Conservation (phyloP, 1,140 invertebrate species). For the Eupristina koningsbergeri region DNA sequence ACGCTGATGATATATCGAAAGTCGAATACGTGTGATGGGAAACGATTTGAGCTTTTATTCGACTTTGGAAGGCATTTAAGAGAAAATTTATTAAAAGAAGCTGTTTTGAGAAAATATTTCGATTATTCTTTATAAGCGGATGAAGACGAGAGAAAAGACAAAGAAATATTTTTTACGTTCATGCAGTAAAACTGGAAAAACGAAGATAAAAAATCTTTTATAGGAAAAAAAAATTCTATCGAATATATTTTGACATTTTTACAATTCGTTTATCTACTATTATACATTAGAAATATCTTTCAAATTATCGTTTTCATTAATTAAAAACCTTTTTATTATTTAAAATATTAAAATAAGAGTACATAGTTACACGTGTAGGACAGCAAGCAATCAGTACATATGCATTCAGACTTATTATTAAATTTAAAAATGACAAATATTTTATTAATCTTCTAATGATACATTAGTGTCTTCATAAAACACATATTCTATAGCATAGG, state of each 20-base stretch:
- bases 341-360: too few species aligned
- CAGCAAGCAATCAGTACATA: too few species aligned
- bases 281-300: too few species aligned
- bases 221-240: background rate
- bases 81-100: conserved; percentile 7
- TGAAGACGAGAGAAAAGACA: background rate
- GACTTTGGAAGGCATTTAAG: background rate
- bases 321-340: too few species aligned
- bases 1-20: conserved; percentile 38
- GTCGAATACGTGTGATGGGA: background rate
- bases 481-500: too few species aligned
- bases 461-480: too few species aligned
- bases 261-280: too few species aligned
- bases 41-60: background rate
- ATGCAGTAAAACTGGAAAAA: background rate
- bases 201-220: background rate
- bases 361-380: too few species aligned
- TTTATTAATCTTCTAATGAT: too few species aligned
- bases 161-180: background rate
- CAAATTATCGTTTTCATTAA: too few species aligned
- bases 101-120: conserved; percentile 11
- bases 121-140: background rate
- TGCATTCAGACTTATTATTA: too few species aligned
- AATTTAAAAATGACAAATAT: too few species aligned
- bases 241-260: background rate